These are phyloP conservation scores for Nipponia nippon DNA, from an alignment of 2,113 vertebrate genomes.

Conservation along the genomic window DNA sequence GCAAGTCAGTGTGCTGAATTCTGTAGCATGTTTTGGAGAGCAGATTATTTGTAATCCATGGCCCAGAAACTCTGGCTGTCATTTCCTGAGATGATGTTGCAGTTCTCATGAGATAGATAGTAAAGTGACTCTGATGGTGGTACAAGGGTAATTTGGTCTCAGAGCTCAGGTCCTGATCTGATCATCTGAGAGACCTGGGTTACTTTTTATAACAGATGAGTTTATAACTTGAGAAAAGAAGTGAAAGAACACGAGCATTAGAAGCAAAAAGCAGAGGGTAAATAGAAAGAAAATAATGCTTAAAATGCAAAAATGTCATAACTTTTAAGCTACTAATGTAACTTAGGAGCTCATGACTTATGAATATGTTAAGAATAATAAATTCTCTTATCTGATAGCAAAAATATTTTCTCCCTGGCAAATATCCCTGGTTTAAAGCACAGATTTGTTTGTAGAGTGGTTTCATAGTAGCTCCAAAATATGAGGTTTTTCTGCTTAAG, in stretches of 20 bases:
- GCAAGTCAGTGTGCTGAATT: not conserved
- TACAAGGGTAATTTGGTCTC: not conserved
- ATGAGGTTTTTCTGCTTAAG: not conserved
- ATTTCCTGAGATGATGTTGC: not conserved
- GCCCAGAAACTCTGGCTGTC: not conserved
- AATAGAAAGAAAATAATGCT: not conserved
- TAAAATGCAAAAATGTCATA: not conserved
- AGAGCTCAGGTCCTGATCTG: not conserved
- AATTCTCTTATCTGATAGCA: not conserved
- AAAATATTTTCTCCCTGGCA: not conserved
- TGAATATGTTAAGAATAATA: not conserved
- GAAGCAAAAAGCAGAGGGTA: not conserved
- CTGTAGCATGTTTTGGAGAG: not conserved
- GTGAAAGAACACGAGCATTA: accelerated
- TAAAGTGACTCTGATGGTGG: not conserved
- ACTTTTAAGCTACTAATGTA: not conserved
- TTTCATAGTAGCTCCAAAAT: not conserved
- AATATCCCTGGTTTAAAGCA: not conserved
- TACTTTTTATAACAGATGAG: not conserved
- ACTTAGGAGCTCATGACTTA: not conserved
- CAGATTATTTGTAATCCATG: not conserved
- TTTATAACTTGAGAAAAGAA: not conserved
- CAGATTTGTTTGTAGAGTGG: not conserved
- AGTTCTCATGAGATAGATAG: not conserved
- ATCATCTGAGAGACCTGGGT: not conserved